These are phyloP conservation scores for Neodon shergylaensis DNA, from an alignment of 2,113 vertebrate species.

Conservation along the genomic window DNA sequence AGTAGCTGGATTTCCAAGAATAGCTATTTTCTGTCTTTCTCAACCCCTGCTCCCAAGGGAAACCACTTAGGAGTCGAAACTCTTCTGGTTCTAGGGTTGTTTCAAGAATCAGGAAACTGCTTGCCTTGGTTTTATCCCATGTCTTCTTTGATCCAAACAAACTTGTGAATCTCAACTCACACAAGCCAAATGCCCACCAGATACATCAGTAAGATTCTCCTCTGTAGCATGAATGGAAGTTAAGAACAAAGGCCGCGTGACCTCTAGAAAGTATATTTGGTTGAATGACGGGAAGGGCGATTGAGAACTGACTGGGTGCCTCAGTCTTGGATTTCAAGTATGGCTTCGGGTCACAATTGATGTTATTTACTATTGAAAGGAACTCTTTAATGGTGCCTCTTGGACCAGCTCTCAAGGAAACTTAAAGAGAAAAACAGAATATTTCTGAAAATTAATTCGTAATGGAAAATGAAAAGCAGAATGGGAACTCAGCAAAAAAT, in stretches of 20 bases:
- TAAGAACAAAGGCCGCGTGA: conserved; percentile 46
- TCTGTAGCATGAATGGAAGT: conserved; percentile 59
- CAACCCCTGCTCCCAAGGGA: conserved; percentile 60
- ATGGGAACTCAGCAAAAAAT: conserved; percentile 25
- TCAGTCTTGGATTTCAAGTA: conserved; percentile 48
- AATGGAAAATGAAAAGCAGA: conserved; percentile 44
- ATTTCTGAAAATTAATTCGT: conserved; percentile 66
- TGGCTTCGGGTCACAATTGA: conserved; percentile 58
- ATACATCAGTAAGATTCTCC: conserved; percentile 19
- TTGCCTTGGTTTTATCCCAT: conserved; percentile 64
- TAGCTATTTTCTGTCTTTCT: conserved; percentile 71
- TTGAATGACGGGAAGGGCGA: conserved; percentile 33
- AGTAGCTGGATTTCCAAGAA: conserved; percentile 71
- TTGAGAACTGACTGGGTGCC: conserved; percentile 69
- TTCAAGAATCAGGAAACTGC: conserved; percentile 68
- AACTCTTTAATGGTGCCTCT: conserved; percentile 63
- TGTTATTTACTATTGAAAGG: conserved; percentile 51
- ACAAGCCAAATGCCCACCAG: conserved; percentile 70
- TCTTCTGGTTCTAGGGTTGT: conserved; percentile 61
- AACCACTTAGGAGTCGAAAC: conserved; percentile 36
- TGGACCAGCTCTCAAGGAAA: conserved; percentile 64
- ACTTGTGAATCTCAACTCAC: conserved; percentile 45
- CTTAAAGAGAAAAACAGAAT: conserved; percentile 60
- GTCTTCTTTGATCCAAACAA: conserved; percentile 68
- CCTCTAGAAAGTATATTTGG: conserved; percentile 66